Base-by-base conservation (phyloP, 53 echinoderm and acorn worm genomes). In the Luidia sarsii region DNA sequence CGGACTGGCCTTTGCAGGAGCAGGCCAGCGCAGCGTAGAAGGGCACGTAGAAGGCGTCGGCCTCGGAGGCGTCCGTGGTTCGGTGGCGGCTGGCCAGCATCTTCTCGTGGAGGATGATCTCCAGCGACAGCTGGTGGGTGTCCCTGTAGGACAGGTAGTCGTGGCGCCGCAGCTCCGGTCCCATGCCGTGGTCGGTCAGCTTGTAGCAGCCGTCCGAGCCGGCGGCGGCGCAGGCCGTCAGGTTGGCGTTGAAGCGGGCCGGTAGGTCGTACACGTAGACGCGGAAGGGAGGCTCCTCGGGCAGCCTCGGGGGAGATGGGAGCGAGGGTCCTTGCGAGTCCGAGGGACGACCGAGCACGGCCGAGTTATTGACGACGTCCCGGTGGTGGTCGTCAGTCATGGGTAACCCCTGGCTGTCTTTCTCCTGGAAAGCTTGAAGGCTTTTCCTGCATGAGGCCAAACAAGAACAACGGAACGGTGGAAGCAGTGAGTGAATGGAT, bases 251-350 rank as follows among this genome's bases (percentile, higher is more conserved):
- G 83, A 94, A 94, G 80, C 67, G 82, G 29, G 72, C n/a, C 4
- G 94, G 94, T 39, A 91, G 85, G 55, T 91, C 91, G 65, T 94
- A 94, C 55, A 94, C 89, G 50, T 83, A 94, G 41, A 94, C 87
- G 30, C 80, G 59, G 80, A 94, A 88, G 32, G 88, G 60, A 7
- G 92, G 89, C 51, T 79, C 36, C 55, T 13, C 25, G 36, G 56
- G 39, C 19, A 33, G 31, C 36, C 36, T 6, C 16, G 33, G 19
- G 20, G 64, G 39, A 11, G 6, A 6, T 7, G 6, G 6, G 6
- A 7, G 41, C 11, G 41, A 6, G 41, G 6, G 6, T 7, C 41
- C 41, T 41, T 41, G 41, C 11, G 41, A 6, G 6, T 41, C 41
- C 11, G 41, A 31, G n/a, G n/a, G n/a, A n/a, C n/a, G n/a, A n/a